Evolutionary conservation across 2,888 invertebrate species (phyloP).

Genomic region (Ectemnius cavifrons): DNA sequence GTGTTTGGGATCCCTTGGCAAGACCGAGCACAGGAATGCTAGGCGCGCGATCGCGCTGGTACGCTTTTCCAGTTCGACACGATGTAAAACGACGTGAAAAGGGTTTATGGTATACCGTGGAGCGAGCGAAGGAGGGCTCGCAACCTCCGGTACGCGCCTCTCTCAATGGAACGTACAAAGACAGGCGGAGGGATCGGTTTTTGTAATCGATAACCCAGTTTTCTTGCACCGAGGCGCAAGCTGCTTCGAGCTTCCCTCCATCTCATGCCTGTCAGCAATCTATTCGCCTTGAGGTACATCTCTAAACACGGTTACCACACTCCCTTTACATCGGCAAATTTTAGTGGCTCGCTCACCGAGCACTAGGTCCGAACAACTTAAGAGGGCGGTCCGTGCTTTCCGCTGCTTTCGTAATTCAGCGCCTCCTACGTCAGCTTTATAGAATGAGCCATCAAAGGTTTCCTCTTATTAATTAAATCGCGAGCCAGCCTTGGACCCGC

Average conservation of each 20-base stretch:
- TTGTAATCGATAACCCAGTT: constrained; percentile 4
- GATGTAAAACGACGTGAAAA: too few species aligned
- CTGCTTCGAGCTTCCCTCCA: too few species aligned
- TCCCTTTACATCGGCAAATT: too few species aligned
- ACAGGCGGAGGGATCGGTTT: constrained; percentile 1
- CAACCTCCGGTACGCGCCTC: too few species aligned
- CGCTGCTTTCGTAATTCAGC: constrained; percentile 20
- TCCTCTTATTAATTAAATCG: constrained; percentile 27
- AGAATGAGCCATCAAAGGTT: constrained; percentile 17
- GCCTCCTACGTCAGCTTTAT: constrained; percentile 21
- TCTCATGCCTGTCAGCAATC: background rate
- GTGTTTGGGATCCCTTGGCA: background rate
- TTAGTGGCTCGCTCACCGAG: too few species aligned
- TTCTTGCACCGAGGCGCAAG: background rate
- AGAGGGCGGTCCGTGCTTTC: constrained; percentile 6
- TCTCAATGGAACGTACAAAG: too few species aligned
- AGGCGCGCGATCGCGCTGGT: too few species aligned
- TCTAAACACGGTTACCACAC: constrained; percentile 4
- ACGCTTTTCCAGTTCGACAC: too few species aligned
- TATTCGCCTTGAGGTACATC: constrained; percentile 11
- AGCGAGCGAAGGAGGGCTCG: background rate
- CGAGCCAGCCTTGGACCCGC: too few species aligned
- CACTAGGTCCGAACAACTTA: constrained; percentile 24
- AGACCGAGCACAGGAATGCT: constrained; percentile 12
- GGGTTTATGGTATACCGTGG: background rate